Base-by-base conservation (phyloP, 2,888 invertebrate genomes). In the Anaspis maculata region DNA sequence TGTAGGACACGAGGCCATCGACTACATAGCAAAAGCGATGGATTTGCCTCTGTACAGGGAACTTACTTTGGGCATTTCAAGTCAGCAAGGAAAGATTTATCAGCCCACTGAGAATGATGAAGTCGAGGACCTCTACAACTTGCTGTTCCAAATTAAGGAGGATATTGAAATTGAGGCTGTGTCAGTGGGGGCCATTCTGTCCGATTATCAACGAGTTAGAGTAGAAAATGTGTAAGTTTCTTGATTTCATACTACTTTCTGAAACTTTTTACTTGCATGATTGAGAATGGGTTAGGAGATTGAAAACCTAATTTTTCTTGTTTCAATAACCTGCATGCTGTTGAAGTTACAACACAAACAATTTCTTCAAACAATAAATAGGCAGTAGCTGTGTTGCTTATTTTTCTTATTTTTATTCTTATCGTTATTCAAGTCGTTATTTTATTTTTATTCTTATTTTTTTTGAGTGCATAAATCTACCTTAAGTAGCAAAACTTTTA, bases 141-240 rank as follows among this genome's bases (percentile, higher is more conserved):
- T 99, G 35, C 72, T 99, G 27, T 66, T 72, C 50, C 75, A 76
- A 61, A 73, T 94, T 30, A 54, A 85, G 83, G 74, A 82, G 79
- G 68, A 61, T 16, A 30, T 61, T 15, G 46, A 51, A 11, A 42
- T 91, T 60, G 90, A 95, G 60, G 98, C 88, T 33, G 95, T 99
- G 25, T 86, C 96, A 40, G 91, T 90, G 46, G 98, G 98, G 48
- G 98, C 98, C 45, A 96, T 99, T 62, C 73, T 96, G 52, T 97
- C 97, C 39, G 92, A 95, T 70, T 99, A 99, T 72, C 98, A 99
- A 73, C 79, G 96, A 68, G 79, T 92, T 57, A 77, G 98, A 57
- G 94, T 96, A 45, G 95, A 96, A 74, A 90, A 92, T 82, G 94
- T 97, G 84, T 91, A 81, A 79, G 86, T 78, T 34, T 11, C 33